These are phyloP conservation scores for Drosophila merina DNA, from an alignment of 2,888 invertebrate genomes.

Conservation along the genomic window DNA sequence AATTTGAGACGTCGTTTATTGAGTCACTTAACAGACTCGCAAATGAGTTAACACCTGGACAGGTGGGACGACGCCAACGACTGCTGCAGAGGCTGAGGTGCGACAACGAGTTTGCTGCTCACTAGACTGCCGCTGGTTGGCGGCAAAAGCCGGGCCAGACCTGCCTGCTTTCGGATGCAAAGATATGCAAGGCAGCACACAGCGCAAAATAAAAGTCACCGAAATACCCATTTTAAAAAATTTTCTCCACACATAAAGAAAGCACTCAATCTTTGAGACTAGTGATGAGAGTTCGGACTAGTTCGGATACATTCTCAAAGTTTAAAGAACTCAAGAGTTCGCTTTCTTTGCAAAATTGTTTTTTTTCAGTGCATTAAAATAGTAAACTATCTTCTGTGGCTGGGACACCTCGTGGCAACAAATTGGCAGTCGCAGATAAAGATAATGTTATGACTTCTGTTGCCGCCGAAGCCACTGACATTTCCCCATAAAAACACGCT, in stretches of 20 bases:
- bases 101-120: constrained; percentile 30
- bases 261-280: background rate
- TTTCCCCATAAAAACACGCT: constrained; percentile 60
- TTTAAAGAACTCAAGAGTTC: no score
- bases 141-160: background rate
- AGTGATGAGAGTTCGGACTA: no score
- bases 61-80: constrained; percentile 14
- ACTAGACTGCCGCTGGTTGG: constrained; percentile 11
- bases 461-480: constrained; percentile 20
- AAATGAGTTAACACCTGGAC: constrained; percentile 78
- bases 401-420: constrained; percentile 60
- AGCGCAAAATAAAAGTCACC: constrained; percentile 21
- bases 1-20: constrained; percentile 71
- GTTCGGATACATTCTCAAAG: background rate
- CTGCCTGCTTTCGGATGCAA: constrained; percentile 61
- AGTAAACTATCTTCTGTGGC: constrained; percentile 42
- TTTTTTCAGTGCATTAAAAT: background rate
- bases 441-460: constrained; percentile 71
- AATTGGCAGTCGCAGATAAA: constrained; percentile 78
- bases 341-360: background rate
- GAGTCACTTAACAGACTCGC: constrained; percentile 72
- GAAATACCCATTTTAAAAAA: constrained; percentile 29
- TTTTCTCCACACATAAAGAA: background rate
- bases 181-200: constrained; percentile 64
- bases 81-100: background rate